A percentile compares a stretch with the other conserved stretches of the same genome.
phyloP scores from a whole-genome alignment of 2,113 vertebrate species.

The Psettodes erumei region DNA sequence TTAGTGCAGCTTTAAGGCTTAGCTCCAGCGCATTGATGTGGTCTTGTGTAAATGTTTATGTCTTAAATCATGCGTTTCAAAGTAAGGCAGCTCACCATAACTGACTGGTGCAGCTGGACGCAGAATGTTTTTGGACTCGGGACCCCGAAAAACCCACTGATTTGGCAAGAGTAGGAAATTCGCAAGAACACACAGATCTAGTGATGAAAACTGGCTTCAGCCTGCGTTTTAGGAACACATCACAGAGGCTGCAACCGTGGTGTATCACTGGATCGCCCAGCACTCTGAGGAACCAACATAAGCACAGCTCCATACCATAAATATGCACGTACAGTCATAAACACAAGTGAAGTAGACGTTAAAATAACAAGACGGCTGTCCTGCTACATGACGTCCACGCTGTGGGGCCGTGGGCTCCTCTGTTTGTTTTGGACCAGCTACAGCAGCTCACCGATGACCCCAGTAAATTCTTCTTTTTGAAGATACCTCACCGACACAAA shows the following conservation, averaged over 20 bases:
- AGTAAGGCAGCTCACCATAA: conserved; percentile 16
- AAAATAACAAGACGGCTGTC: conserved; percentile 56
- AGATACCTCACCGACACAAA: background rate
- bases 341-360: conserved; percentile 42
- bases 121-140: background rate
- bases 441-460: conserved; percentile 54
- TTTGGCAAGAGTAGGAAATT: conserved; percentile 17
- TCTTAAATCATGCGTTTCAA: conserved; percentile 15
- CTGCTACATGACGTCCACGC: conserved; percentile 23
- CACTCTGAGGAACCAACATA: conserved; percentile 38
- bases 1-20: background rate
- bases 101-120: conserved; percentile 11
- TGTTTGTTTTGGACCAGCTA: conserved; percentile 68
- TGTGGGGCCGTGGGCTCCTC: conserved; percentile 8
- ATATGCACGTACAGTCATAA: conserved; percentile 38
- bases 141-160: conserved; percentile 11
- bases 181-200: conserved; percentile 11
- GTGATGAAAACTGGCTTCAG: conserved; percentile 53
- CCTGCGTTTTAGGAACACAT: conserved; percentile 45
- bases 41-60: conserved; percentile 12
- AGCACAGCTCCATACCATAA: conserved; percentile 43
- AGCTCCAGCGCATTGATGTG: background rate
- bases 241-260: conserved; percentile 46
- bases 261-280: conserved; percentile 7
- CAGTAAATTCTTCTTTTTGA: conserved; percentile 24